These are phyloP conservation scores for Ardeotis arabs DNA, from an alignment of 2,113 vertebrate species.

Conservation along the genomic window DNA sequence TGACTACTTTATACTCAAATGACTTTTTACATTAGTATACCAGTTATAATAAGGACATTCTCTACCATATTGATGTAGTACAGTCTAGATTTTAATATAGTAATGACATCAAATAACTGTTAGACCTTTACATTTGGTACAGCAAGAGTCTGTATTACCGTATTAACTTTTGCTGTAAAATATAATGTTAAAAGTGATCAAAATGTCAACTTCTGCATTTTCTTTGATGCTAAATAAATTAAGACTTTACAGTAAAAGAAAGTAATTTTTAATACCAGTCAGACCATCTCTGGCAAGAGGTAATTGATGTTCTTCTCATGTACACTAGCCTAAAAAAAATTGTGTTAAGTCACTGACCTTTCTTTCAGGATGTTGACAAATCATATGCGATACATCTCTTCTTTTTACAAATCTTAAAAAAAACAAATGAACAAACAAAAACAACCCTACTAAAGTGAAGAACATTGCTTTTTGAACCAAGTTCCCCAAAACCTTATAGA, in stretches of 20 bases:
- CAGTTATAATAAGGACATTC: neutral
- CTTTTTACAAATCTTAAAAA: neutral
- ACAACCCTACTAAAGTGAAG: rapidly evolving
- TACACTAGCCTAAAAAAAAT: neutral
- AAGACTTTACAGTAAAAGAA: neutral
- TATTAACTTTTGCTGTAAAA: neutral
- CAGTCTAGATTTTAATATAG: neutral
- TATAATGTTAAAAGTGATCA: neutral
- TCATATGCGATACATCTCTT: neutral
- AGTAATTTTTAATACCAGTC: neutral
- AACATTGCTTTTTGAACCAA: neutral
- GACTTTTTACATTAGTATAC: neutral
- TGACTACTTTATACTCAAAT: neutral
- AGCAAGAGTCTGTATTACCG: neutral
- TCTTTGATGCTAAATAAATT: neutral
- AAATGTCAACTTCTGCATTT: neutral
- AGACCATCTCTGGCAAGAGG: neutral
- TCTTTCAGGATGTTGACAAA: neutral
- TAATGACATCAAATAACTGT: neutral
- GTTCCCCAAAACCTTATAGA: neutral
- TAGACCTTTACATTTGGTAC: neutral
- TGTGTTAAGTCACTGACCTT: neutral
- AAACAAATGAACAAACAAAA: neutral
- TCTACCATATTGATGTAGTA: neutral
- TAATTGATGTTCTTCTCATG: neutral